Percentiles rank a stretch among this genome's conserved stretches.
Evolutionary conservation across 2,113 vertebrate species (phyloP).

Genomic region (Callopanchax toddi): DNA sequence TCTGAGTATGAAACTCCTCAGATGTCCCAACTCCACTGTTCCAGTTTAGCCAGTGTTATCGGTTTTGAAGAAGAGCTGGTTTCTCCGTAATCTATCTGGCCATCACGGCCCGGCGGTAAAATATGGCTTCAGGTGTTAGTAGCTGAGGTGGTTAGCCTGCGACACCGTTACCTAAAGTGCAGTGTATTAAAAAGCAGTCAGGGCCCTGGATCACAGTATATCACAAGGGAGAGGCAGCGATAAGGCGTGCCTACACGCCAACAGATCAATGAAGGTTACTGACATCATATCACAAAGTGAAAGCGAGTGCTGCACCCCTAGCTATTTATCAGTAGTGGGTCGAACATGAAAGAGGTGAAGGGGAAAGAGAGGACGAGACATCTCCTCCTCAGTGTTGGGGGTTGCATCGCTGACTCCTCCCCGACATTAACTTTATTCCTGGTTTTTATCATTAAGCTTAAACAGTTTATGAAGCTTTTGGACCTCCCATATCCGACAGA

Average conservation of each 20-base stretch:
- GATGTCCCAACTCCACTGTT: conserved; percentile 26
- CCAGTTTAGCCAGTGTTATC: conserved; percentile 50
- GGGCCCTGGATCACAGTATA: conserved; percentile 89
- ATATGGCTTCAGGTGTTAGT: conserved; percentile 75
- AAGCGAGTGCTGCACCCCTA: conserved; percentile 90
- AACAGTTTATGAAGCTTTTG: background rate
- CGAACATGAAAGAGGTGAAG: conserved; percentile 56
- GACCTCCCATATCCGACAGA: background rate
- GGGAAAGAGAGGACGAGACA: conserved; percentile 47
- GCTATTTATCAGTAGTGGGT: conserved; percentile 90
- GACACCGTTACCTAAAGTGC: conserved; percentile 83
- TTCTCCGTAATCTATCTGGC: conserved; percentile 62
- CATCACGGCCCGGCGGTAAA: conserved; percentile 70
- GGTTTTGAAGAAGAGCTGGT: conserved; percentile 55
- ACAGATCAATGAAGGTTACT: conserved; percentile 99
- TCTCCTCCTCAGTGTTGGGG: conserved; percentile 38
- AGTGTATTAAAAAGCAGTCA: conserved; percentile 97
- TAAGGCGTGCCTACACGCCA: conserved; percentile 91
- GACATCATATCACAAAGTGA: conserved; percentile 99
- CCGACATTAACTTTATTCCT: conserved; percentile 22
- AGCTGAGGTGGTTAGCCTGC: conserved; percentile 73
- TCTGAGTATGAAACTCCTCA: conserved; percentile 20
- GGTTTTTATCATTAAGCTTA: no score
- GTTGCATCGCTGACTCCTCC: conserved; percentile 32
- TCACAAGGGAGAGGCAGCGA: conserved; percentile 89